Evolutionary conservation across 2,113 vertebrate species (phyloP).

Genomic region (Anguilla rostrata): DNA sequence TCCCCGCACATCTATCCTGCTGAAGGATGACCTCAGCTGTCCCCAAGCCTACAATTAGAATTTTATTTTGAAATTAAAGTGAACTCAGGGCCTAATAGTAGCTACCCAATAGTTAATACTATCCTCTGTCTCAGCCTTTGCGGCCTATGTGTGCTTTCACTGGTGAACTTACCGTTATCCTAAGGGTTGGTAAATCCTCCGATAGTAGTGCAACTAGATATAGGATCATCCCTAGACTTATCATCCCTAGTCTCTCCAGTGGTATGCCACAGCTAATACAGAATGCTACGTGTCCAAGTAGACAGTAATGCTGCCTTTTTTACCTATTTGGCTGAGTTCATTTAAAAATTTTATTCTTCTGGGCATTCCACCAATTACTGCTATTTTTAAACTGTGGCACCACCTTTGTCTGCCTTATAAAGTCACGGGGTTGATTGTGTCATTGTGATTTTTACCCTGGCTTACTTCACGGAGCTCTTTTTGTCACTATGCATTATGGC

Average conservation of each 20-base stretch:
- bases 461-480: conserved; percentile 6
- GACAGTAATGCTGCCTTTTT: background rate
- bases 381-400: background rate
- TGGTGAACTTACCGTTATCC: background rate
- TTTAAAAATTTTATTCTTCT: background rate
- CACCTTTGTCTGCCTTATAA: background rate
- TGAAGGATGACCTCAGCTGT: background rate
- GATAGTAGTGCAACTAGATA: background rate
- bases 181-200: background rate
- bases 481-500: conserved; percentile 22
- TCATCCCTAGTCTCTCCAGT: background rate
- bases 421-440: background rate
- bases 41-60: background rate
- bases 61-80: background rate
- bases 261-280: background rate
- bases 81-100: background rate
- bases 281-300: background rate
- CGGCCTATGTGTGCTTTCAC: background rate
- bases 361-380: background rate
- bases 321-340: background rate
- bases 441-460: conserved; percentile 16
- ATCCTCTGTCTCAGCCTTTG: background rate
- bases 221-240: background rate
- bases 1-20: background rate
- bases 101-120: background rate